A percentile compares a stretch with the other conserved stretches of the same genome.
Evolutionary conservation across 2,888 invertebrate genomes (phyloP).

Genomic region (Ochropleura leucogaster): DNA sequence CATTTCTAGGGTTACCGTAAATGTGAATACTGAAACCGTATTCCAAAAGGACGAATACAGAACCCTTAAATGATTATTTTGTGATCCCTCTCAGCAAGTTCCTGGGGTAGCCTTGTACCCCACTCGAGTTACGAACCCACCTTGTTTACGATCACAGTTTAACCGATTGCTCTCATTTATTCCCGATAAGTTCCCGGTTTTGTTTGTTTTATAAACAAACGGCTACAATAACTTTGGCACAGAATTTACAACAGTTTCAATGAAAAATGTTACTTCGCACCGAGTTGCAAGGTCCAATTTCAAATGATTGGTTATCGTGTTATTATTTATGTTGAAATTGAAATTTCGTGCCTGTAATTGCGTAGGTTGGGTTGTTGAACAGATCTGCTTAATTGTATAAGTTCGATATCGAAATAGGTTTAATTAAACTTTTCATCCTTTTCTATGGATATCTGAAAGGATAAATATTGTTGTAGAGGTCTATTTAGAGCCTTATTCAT

Average conservation of each 20-base stretch:
- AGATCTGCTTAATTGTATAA: constrained; percentile 49
- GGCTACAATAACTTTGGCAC: constrained; percentile 57
- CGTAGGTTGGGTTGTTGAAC: constrained; percentile 43
- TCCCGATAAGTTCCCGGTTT: constrained; percentile 64
- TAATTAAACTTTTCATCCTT: constrained; percentile 19
- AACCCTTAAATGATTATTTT: no score
- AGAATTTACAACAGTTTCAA: constrained; percentile 32
- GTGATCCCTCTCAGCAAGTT: constrained; percentile 37
- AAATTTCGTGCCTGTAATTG: constrained; percentile 51
- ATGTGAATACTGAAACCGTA: no score
- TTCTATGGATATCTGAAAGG: not conserved
- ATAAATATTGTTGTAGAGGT: not conserved
- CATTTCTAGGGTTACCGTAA: no score
- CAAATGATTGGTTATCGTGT: constrained; percentile 29
- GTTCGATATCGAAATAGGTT: constrained; percentile 33
- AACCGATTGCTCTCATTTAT: constrained; percentile 69
- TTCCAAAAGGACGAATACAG: no score
- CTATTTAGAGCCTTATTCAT: not conserved
- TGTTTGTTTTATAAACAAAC: constrained; percentile 66
- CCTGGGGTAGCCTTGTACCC: constrained; percentile 13
- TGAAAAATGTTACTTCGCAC: constrained; percentile 43
- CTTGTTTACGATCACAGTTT: constrained; percentile 68
- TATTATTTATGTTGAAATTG: constrained; percentile 51
- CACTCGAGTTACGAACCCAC: constrained; percentile 59
- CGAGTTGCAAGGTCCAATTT: constrained; percentile 40